These are phyloP conservation scores for Trileptium ribeirensis DNA, from an alignment of 2,888 invertebrate genomes.

Conservation along the genomic window DNA sequence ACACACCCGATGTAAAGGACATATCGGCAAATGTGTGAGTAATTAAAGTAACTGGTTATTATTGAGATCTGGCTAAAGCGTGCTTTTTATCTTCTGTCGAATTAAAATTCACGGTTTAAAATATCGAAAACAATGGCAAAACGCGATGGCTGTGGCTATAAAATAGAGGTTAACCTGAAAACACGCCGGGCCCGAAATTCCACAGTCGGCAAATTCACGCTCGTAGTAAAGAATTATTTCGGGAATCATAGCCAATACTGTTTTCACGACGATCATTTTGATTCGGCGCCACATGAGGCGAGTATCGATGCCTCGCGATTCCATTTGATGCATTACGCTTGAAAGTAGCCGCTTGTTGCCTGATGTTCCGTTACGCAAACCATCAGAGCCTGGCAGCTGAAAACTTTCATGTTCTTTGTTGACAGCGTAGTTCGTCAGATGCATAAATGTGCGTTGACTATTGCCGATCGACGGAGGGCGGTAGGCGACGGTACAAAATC, in stretches of 20 bases:
- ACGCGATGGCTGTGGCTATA: too few relatives aligned
- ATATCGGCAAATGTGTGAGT: too few relatives aligned
- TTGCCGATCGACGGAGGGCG: slow-evolving; percentile 53
- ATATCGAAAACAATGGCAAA: too few relatives aligned
- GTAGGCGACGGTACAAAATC: slow-evolving; percentile 56
- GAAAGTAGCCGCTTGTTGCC: slow-evolving; percentile 56
- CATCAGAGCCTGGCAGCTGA: slow-evolving; percentile 51
- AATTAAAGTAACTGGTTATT: too few relatives aligned
- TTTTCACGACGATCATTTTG: slow-evolving; percentile 55
- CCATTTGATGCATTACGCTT: slow-evolving; percentile 53
- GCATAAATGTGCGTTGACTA: slow-evolving; percentile 54
- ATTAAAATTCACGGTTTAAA: too few relatives aligned
- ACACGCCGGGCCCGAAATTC: slow-evolving; percentile 53
- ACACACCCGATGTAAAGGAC: too few relatives aligned
- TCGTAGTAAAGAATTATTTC: slow-evolving; percentile 54
- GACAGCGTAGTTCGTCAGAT: slow-evolving; percentile 57
- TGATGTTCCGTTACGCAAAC: slow-evolving; percentile 41
- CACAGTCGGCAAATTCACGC: slow-evolving; percentile 42
- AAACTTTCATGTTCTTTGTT: slow-evolving; percentile 55
- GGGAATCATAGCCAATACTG: slow-evolving; percentile 55
- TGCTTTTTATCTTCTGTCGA: too few relatives aligned
- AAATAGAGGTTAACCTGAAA: slow-evolving; percentile 52
- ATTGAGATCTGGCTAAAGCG: too few relatives aligned
- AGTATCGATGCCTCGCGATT: slow-evolving; percentile 51
- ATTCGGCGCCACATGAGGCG: slow-evolving; percentile 53